Conservation (phyloP, 2,113 vertebrate genomes). For the Ornithorhynchus anatinus region DNA sequence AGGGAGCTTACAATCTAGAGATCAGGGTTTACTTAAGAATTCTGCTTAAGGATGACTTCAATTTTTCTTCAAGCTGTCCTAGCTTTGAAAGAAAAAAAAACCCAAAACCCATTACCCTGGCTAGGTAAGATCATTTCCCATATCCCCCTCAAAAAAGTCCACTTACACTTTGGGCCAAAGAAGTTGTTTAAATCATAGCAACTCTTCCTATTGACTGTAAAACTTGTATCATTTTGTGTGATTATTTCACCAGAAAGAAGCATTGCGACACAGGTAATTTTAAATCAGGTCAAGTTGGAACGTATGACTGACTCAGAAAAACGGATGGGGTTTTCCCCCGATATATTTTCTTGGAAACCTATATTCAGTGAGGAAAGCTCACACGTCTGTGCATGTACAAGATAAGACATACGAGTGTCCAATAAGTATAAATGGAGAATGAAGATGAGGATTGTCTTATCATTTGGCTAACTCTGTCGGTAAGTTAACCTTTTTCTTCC, state of each 20-base stretch:
- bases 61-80: no score
- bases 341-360: slow-evolving; percentile 61
- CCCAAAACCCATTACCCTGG: not conserved
- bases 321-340: slow-evolving; percentile 53
- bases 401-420: slow-evolving; percentile 11
- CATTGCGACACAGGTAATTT: slow-evolving; percentile 46
- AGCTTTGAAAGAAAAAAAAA: no score
- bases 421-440: not conserved
- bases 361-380: slow-evolving; percentile 17
- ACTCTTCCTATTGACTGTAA: slow-evolving; percentile 59
- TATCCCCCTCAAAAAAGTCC: not conserved
- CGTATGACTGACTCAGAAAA: slow-evolving; percentile 37
- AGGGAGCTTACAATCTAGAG: no score
- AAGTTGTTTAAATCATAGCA: slow-evolving; percentile 54
- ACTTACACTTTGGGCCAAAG: not conserved
- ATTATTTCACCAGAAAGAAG: slow-evolving; percentile 53
- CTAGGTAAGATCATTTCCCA: not conserved
- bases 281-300: slow-evolving; percentile 50
- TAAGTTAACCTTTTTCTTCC: not conserved
- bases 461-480: not conserved
- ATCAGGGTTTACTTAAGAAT: no score
- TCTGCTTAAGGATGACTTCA: no score
- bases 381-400: slow-evolving; percentile 46
- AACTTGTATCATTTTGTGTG: slow-evolving; percentile 52
- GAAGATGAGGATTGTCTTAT: not conserved